Percentiles rank a stretch among this genome's conserved stretches.
Evolutionary conservation across 1,140 invertebrate species (phyloP).

Genomic region (Bombus soroeensis): DNA sequence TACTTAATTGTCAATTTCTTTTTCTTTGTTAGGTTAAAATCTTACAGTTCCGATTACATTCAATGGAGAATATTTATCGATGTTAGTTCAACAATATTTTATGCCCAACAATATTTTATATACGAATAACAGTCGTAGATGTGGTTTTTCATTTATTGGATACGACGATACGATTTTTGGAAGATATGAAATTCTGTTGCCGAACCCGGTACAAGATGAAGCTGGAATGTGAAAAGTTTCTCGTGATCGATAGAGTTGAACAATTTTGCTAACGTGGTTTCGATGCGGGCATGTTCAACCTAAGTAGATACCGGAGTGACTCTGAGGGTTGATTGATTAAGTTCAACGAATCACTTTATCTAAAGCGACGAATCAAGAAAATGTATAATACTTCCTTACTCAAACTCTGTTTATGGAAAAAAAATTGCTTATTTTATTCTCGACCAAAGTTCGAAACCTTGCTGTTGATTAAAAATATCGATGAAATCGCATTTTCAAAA

Average conservation of each 20-base stretch:
- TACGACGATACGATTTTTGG: neutral
- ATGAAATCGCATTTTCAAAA: neutral
- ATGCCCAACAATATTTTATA: too few relatives aligned
- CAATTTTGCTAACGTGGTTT: constrained; percentile 38
- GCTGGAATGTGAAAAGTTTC: constrained; percentile 13
- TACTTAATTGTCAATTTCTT: too few relatives aligned
- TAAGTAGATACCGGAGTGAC: constrained; percentile 2
- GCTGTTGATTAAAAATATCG: neutral
- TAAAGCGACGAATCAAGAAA: neutral
- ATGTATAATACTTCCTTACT: neutral
- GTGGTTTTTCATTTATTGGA: neutral
- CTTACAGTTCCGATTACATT: too few relatives aligned
- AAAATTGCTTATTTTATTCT: neutral
- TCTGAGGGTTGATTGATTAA: constrained; percentile 28
- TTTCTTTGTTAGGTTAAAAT: too few relatives aligned
- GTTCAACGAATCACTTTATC: constrained; percentile 31
- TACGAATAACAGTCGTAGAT: too few relatives aligned
- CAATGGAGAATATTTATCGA: too few relatives aligned
- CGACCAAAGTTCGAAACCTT: neutral
- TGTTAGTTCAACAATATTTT: too few relatives aligned
- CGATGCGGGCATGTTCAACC: neutral
- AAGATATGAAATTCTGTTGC: neutral
- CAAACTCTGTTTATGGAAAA: neutral
- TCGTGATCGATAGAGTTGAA: constrained; percentile 36
- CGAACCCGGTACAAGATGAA: constrained; percentile 6